Base-by-base conservation (phyloP, 2,113 vertebrate species). In the Morphnarchus princeps region DNA sequence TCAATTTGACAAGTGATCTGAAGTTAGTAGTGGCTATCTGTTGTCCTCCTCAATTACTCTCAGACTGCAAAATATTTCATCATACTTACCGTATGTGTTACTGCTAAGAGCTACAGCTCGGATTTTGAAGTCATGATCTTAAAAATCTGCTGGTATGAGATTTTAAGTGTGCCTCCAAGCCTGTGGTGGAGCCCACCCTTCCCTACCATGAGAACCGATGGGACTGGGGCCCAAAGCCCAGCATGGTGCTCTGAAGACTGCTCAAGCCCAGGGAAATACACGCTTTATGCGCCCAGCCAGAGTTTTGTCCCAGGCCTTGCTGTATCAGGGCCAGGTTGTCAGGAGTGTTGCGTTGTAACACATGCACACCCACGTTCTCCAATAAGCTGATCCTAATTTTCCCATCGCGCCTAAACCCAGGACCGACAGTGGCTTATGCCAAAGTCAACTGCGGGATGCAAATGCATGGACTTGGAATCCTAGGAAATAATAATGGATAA, bases 191-290 rank as follows among this genome's bases (percentile, higher is more conserved):
- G n/a, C 28, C 16, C 43, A 12, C 21, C 20, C 49, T 72, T 58
- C 52, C 29, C 26, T 50, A 2, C 54, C 7, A 3, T 0, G 11
- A 55, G 47, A 79, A 31, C 14, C 1, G 2, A 11, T 20, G 47
- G 19, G n/a, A 31, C 5, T 26, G 12, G 4, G 25, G 13, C 32
- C 50, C 38, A 47, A 3, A 62, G 45, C 45, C 71, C 40, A 40
- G 36, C 1, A 0, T 16, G 50, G 31, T 54, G 18, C 31, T 87
- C 65, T 42, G 69, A n/a, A 45, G 25, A 5, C 22, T 73, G 78
- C 59, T 22, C 19, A 25, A 70, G 29, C 29, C 42, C 32, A 1
- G 42, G 17, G 24, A 40, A 50, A 28, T 66, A 40, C 59, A 9
- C 0, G 0, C 28, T 42, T 55, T 26, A 4, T 31, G 24, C 22